Evolutionary conservation across 2,797 vertebrate genomes (phyloP), one percentile per base, ranked within the genome.

Genomic region (Alca torda): DNA sequence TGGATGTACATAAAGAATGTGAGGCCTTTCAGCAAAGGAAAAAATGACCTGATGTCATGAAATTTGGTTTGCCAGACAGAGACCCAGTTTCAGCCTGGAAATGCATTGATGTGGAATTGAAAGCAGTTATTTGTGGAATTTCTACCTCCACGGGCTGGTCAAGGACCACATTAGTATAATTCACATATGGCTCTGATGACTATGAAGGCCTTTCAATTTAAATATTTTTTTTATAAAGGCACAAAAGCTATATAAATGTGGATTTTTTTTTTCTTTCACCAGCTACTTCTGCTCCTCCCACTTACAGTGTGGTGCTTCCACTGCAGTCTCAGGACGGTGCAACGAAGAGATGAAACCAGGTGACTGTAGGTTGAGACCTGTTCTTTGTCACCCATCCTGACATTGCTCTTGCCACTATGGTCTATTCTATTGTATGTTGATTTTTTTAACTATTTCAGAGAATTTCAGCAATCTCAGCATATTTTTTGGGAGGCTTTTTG

Each of bases 291-390:
- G 5, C 56, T 87, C 24, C 50, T 81, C 14, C 12, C 8, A 13
- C 17, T 54, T 19, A 54, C 3, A 21, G 83, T 69, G 28, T 20
- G 43, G 13, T 41, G 16, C 10, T 92, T 70, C 60, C 48, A 35
- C 21, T 79, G 46, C 15, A 78, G 18, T 51, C 24, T 48, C 51
- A 75, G 46, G 14, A 30, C 0, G 0, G 6, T 63, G 33, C 31
- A 91, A 45, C 14, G 11, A 70, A 63, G 14, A 65, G 24, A 79
- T 24, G 6, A 80, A 89, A 80, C 15, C 39, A 74, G 35, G 9
- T 1, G 0, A 46, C 16, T 0, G 1, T 10, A 82, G 28, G 30
- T 11, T 85, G 72, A 70, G 23, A 59, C 9, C 24, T 51, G 67
- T 67, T 73, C 17, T n/a, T 94, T 1, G 1, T 48, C 60, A 76